A percentile compares a stretch with the other conserved stretches of the same genome.
These are phyloP conservation scores for Sebastes schlegelii DNA, from an alignment of 2,113 vertebrate species.

Conservation along the genomic window DNA sequence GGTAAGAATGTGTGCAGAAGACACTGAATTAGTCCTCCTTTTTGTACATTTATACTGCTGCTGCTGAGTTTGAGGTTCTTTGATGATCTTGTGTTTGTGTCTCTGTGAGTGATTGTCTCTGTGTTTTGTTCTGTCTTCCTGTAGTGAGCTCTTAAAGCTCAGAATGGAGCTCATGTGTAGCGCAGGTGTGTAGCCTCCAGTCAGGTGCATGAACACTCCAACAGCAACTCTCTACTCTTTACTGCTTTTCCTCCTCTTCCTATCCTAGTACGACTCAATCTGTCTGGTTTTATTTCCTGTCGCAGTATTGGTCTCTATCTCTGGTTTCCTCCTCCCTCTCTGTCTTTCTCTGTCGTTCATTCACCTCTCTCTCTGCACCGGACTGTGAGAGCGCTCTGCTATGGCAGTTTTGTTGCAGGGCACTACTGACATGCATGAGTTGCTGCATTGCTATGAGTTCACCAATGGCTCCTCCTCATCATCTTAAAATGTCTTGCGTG, in stretches of 20 bases:
- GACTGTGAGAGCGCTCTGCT: conserved; percentile 75
- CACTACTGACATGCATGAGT: conserved; percentile 79
- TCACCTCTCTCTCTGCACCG: conserved; percentile 66
- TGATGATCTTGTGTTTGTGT: conserved; percentile 83
- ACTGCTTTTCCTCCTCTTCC: conserved; percentile 33
- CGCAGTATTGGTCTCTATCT: conserved; percentile 10
- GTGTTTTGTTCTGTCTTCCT: conserved; percentile 85
- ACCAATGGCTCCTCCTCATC: conserved; percentile 59
- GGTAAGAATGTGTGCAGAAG: conserved; percentile 43
- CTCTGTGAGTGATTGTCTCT: conserved; percentile 84
- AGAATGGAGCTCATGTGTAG: conserved; percentile 83
- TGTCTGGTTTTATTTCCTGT: conserved; percentile 17
- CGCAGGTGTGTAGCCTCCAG: conserved; percentile 85
- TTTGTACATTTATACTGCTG: conserved; percentile 24
- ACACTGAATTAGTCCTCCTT: conserved; percentile 7
- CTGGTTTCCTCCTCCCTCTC: conserved; percentile 14
- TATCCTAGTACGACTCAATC: conserved; percentile 29
- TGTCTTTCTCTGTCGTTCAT: conserved; percentile 18
- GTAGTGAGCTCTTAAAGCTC: conserved; percentile 86
- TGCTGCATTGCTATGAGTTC: conserved; percentile 75
- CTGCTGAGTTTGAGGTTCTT: conserved; percentile 79
- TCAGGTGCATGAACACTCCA: conserved; percentile 81
- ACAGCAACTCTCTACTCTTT: conserved; percentile 33
- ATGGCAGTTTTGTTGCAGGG: conserved; percentile 73
- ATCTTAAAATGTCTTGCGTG: conserved; percentile 55